phyloP scores from a whole-genome alignment of 2,797 vertebrate genomes.

The Rhinophrynus dorsalis region DNA sequence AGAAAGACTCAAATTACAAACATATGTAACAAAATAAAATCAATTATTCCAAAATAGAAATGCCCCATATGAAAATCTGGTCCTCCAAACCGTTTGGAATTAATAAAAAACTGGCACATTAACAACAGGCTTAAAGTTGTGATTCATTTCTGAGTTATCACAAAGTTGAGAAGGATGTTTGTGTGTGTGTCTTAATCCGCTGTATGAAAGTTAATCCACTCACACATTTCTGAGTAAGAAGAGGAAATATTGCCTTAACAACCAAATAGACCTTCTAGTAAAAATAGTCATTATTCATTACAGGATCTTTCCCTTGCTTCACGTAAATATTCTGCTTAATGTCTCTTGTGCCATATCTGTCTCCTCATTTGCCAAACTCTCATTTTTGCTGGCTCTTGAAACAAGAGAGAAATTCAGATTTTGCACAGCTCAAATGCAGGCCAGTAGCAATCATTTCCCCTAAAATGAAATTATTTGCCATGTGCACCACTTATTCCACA shows the following conservation, averaged over 20 bases:
- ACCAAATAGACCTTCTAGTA: conserved; percentile 17
- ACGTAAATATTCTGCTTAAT: conserved; percentile 21
- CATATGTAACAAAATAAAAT: neutral
- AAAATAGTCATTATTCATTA: conserved; percentile 38
- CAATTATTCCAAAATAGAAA: conserved; percentile 4
- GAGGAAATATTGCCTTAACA: conserved; percentile 42
- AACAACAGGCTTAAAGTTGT: conserved; percentile 5
- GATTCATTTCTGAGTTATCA: conserved; percentile 10
- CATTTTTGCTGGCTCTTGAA: conserved; percentile 24
- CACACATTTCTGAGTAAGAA: conserved; percentile 20
- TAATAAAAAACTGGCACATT: conserved; percentile 10
- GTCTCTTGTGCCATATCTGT: conserved; percentile 29
- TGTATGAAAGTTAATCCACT: conserved; percentile 4
- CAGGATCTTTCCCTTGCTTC: conserved; percentile 15
- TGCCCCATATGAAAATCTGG: conserved; percentile 19
- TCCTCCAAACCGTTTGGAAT: neutral
- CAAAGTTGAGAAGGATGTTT: conserved; percentile 19
- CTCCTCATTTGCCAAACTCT: conserved; percentile 30
- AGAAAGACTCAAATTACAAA: too few relatives aligned
- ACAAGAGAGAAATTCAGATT: conserved; percentile 23
- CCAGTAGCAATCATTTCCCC: conserved; percentile 25
- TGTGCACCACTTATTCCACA: conserved; percentile 9
- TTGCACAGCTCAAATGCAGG: neutral
- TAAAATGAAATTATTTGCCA: conserved; percentile 18
- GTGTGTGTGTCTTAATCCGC: neutral